Conservation (phyloP, 2,113 vertebrate species). For the Ariopsis seemanni region DNA sequence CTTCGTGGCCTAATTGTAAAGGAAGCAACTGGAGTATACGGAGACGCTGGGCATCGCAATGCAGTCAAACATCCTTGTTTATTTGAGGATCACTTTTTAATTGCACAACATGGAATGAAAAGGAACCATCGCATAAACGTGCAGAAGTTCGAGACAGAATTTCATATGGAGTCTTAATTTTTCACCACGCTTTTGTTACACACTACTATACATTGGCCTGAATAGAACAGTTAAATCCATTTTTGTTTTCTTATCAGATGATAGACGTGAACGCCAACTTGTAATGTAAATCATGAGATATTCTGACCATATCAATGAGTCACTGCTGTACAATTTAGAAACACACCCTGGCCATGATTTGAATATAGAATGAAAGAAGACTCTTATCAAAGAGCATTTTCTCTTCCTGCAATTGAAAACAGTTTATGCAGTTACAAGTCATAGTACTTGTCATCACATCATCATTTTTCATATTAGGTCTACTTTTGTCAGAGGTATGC, state of each 20-base stretch:
- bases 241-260: not conserved
- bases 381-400: not conserved
- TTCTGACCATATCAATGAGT: not conserved
- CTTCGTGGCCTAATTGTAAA: slow-evolving; percentile 60
- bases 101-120: not conserved
- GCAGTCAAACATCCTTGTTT: slow-evolving; percentile 42
- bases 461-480: not conserved
- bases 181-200: not conserved
- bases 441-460: not conserved
- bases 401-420: not conserved
- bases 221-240: not conserved
- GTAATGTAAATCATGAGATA: not conserved
- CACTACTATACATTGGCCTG: not conserved
- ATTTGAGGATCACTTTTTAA: slow-evolving; percentile 11
- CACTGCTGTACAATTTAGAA: not conserved
- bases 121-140: not conserved
- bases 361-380: not conserved
- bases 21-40: slow-evolving; percentile 70
- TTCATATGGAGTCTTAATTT: not conserved
- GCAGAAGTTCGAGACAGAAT: not conserved
- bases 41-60: slow-evolving; percentile 59
- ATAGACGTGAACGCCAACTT: not conserved
- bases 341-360: not conserved
- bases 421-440: not conserved
- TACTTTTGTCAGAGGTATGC: not conserved